Percentiles rank a stretch among this genome's conserved stretches.
These are phyloP conservation scores for Turritopsis rubra DNA, from an alignment of 30 jellyfish, hydroid and myxozoan species.

Conservation along the genomic window DNA sequence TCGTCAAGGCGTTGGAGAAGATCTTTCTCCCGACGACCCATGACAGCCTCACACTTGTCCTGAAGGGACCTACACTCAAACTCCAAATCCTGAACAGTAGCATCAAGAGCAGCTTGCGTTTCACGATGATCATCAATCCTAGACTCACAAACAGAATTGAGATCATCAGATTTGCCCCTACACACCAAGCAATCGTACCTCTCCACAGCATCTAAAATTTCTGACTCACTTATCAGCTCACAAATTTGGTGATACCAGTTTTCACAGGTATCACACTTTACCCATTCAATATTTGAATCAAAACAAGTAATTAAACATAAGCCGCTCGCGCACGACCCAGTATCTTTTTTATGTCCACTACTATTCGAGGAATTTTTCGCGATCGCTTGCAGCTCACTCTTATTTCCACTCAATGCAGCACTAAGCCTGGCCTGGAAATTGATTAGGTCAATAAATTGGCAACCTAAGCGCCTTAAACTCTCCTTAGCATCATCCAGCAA, in stretches of 20 bases:
- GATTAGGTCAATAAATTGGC: too few species aligned
- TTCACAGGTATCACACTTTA: background rate
- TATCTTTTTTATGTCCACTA: background rate
- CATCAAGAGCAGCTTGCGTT: background rate
- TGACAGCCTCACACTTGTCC: background rate
- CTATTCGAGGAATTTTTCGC: background rate
- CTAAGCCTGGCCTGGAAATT: too few species aligned
- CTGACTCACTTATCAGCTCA: background rate
- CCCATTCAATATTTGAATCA: background rate
- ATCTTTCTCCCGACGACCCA: slow-evolving; percentile 17
- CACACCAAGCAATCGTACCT: background rate
- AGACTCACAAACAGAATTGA: background rate
- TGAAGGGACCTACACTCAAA: background rate
- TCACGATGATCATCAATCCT: background rate
- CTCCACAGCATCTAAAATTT: background rate
- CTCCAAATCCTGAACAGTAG: background rate
- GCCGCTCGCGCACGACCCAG: background rate
- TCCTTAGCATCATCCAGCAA: background rate
- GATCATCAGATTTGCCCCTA: background rate
- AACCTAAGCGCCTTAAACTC: too few species aligned
- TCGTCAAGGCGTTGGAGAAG: slow-evolving; percentile 14
- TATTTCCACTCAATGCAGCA: background rate
- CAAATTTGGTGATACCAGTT: background rate
- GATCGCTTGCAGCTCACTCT: background rate
- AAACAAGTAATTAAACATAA: background rate